Base-by-base conservation (phyloP, 1,140 invertebrate species). In the Drosophila burlai region DNA sequence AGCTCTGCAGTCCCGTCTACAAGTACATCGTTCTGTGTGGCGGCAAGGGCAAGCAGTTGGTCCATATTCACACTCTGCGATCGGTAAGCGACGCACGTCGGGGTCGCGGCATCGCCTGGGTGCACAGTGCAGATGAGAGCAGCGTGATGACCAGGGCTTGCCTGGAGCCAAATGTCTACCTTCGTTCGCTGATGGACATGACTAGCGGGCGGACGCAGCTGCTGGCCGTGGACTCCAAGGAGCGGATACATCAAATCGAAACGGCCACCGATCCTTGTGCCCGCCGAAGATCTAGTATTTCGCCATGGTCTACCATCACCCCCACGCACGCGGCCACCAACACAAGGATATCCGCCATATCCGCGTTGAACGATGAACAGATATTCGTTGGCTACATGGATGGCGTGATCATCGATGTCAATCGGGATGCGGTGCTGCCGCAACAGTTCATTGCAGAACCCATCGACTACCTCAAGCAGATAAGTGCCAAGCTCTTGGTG, bases 21-120 rank as follows among this genome's bases (percentile, higher is more conserved):
- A 91, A 93, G 62, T 92, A 92, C 31, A 80, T 93, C 21, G 72
- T 93, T 6, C 47, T 92, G 0, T 92, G 91, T 21, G 92, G 91
- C 3, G 75, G 75, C 15, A 59, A 71, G 18, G 67, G 80, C 2
- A 84, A 75, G 42, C 59, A 77, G 38, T 40, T 91, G 7, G 40
- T 93, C 1, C 73, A 92, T 58, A 59, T 93, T 15, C 76, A 90
- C 38, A 83, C 81, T 0, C 26, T 92, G 16, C 75, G 79, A 10
- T 50, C 68, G 10, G 54, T 43, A 0, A 42, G 24, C 5, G 21
- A 8, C 16, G 21, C 75, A 0, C 69, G 60, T 2, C 47, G 13
- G 7, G 34, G 26, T 2, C 21, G 67, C 9, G 34, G 26, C 0
- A 72, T 93, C 13, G 65, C 62, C 10, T 92, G 92, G 86, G 63